A percentile compares a stretch with the other conserved stretches of the same genome.
These are phyloP conservation scores for Sebastes minor DNA, from an alignment of 2,797 vertebrate genomes.

Conservation along the genomic window DNA sequence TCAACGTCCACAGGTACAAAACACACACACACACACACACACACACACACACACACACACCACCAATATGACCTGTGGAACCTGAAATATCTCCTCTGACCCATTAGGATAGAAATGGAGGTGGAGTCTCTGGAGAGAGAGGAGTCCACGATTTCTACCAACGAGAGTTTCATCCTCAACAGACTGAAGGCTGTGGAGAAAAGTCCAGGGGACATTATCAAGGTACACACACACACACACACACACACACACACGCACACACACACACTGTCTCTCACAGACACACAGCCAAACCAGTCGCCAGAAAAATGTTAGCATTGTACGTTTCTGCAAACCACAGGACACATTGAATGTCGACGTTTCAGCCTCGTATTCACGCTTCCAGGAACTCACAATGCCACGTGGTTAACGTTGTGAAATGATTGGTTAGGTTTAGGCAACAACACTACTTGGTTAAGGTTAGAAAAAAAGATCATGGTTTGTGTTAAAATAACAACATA, in stretches of 20 bases:
- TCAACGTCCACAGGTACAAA: constrained; percentile 84
- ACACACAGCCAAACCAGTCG: neutral
- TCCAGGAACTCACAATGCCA: neutral
- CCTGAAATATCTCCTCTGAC: neutral
- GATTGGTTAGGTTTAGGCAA: neutral
- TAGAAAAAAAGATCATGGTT: neutral
- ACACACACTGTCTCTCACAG: neutral
- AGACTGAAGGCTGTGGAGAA: constrained; percentile 87
- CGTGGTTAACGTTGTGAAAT: neutral
- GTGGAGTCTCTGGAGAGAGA: constrained; percentile 86
- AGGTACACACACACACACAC: constrained; percentile 66
- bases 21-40: neutral
- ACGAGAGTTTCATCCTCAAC: constrained; percentile 87
- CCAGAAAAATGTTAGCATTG: no score
- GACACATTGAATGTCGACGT: no score
- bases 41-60: neutral
- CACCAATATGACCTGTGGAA: neutral
- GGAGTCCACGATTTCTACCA: constrained; percentile 86
- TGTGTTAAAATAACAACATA: neutral
- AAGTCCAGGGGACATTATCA: constrained; percentile 87
- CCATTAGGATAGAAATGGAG: constrained; percentile 85
- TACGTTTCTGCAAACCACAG: no score
- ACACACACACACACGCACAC: neutral
- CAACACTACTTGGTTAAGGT: neutral
- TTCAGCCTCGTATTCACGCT: neutral